phyloP scores from a whole-genome alignment of 2,797 vertebrate species.

The Pygocentrus nattereri region DNA sequence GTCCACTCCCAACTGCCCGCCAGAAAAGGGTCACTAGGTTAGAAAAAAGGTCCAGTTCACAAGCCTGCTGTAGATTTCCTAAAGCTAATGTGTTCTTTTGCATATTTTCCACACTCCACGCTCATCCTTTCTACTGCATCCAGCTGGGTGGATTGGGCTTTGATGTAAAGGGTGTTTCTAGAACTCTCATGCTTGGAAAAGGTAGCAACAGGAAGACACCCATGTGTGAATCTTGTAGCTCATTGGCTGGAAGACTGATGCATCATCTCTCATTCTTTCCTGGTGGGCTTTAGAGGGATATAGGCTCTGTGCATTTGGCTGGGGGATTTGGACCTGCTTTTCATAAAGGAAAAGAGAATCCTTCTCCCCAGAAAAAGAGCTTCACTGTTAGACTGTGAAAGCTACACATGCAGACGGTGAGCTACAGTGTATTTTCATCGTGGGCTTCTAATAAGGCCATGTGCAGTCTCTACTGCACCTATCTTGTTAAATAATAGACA shows the following conservation, averaged over 20 bases:
- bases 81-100: constrained; percentile 23
- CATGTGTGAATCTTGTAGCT: constrained; percentile 38
- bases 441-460: neutral
- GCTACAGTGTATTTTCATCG: constrained; percentile 1
- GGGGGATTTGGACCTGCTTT: constrained; percentile 38
- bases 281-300: constrained; percentile 51
- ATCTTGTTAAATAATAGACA: neutral
- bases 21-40: constrained; percentile 23
- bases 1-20: constrained; percentile 25
- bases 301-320: constrained; percentile 43
- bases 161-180: constrained; percentile 25
- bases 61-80: constrained; percentile 24
- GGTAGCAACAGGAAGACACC: constrained; percentile 50
- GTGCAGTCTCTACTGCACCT: neutral
- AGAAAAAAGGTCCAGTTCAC: constrained; percentile 16
- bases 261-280: constrained; percentile 44
- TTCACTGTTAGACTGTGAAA: constrained; percentile 20
- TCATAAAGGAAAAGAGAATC: constrained; percentile 38
- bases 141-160: constrained; percentile 20
- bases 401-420: constrained; percentile 1
- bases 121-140: constrained; percentile 26
- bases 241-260: constrained; percentile 57
- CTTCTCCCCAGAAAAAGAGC: constrained; percentile 34
- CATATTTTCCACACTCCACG: constrained; percentile 26
- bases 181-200: constrained; percentile 29